These are phyloP conservation scores for Mamestra configurata DNA, from an alignment of 1,140 invertebrate genomes.

Conservation along the genomic window DNA sequence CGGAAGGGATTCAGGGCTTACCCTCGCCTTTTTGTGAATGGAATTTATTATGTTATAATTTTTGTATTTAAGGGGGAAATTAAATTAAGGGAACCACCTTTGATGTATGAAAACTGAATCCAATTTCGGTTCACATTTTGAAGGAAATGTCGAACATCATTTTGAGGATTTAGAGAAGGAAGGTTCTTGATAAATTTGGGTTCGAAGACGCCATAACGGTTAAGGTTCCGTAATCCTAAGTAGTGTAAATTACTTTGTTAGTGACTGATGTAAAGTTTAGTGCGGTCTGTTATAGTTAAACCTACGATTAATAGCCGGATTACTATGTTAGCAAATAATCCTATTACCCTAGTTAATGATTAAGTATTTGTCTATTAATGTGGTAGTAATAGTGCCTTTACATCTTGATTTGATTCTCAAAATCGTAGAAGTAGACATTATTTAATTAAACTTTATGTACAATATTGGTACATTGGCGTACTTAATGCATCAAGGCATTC, in stretches of 20 bases:
- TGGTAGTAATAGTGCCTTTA: too few relatives aligned
- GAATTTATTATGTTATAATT: slow-evolving; percentile 50
- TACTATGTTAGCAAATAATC: slow-evolving; percentile 28
- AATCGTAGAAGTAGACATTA: too few relatives aligned
- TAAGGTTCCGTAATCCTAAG: slow-evolving; percentile 31
- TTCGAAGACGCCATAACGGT: slow-evolving; percentile 8
- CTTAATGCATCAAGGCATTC: too few relatives aligned
- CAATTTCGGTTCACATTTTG: slow-evolving; percentile 36
- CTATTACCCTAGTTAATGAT: slow-evolving; percentile 16
- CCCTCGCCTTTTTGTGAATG: slow-evolving; percentile 45
- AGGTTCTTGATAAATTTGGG: slow-evolving; percentile 43
- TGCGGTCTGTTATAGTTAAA: slow-evolving; percentile 37
- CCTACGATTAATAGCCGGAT: slow-evolving; percentile 34
- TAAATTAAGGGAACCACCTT: slow-evolving; percentile 16
- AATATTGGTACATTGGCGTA: too few relatives aligned
- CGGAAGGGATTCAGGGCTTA: slow-evolving; percentile 34
- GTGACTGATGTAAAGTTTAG: slow-evolving; percentile 38
- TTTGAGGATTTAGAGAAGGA: slow-evolving; percentile 19
- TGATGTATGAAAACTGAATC: slow-evolving; percentile 46
- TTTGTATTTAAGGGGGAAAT: slow-evolving; percentile 27
- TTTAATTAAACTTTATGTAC: too few relatives aligned
- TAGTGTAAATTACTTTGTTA: slow-evolving; percentile 29
- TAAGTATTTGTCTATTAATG: neutral
- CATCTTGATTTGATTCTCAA: too few relatives aligned
- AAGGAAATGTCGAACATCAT: slow-evolving; percentile 39